These are phyloP conservation scores for Bombus picipes DNA, from an alignment of 1,140 invertebrate species.

Conservation along the genomic window DNA sequence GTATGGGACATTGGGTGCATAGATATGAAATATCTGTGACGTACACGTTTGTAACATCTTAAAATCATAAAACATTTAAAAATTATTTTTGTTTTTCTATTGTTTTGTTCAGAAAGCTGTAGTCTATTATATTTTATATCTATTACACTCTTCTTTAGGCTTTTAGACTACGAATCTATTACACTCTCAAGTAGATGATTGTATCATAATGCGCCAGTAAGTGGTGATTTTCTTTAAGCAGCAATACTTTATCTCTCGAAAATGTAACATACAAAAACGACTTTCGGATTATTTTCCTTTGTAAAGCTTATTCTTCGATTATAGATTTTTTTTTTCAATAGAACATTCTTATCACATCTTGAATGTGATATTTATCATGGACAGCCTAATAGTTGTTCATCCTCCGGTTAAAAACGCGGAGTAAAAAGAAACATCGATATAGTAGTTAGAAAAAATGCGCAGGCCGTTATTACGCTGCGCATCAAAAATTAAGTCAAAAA, in stretches of 20 bases:
- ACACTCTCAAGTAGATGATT: neutral
- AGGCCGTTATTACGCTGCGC: neutral
- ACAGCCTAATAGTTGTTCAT: neutral
- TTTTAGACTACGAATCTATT: too few relatives aligned
- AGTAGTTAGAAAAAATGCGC: neutral
- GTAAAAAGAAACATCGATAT: neutral
- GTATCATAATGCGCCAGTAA: neutral
- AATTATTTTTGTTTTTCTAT: neutral
- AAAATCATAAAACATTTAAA: neutral
- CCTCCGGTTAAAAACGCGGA: neutral
- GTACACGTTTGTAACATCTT: too few relatives aligned
- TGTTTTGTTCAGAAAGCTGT: neutral
- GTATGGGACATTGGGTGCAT: neutral
- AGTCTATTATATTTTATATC: neutral
- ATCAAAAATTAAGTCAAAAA: constrained; percentile 16
- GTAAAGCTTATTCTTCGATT: neutral
- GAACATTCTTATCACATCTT: neutral
- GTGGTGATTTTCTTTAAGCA: neutral
- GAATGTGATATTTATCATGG: neutral
- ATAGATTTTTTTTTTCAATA: neutral
- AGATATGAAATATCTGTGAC: too few relatives aligned
- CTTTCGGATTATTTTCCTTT: neutral
- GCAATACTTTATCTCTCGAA: neutral
- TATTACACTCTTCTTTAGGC: too few relatives aligned
- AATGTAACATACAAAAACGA: neutral